These are phyloP conservation scores for Polyodon spathula DNA, from an alignment of 2,113 vertebrate genomes.

Conservation along the genomic window DNA sequence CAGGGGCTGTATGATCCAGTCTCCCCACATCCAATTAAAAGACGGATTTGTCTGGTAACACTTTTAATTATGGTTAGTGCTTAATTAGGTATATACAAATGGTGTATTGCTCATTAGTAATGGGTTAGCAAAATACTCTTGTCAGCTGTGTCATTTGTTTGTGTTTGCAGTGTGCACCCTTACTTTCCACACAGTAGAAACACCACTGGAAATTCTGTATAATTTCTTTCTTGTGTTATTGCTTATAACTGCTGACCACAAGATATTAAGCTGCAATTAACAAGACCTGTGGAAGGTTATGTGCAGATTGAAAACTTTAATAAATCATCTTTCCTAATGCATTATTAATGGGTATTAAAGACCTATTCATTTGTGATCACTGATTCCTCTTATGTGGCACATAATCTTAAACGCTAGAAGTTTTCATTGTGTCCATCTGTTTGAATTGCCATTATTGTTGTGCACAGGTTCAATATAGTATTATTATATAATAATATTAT, in stretches of 20 bases:
- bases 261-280: constrained; percentile 13
- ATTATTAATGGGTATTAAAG: constrained; percentile 20
- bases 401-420: constrained; percentile 23
- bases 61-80: background rate
- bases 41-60: background rate
- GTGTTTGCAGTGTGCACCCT: background rate
- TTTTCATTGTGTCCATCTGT: constrained; percentile 17
- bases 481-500: too few species aligned
- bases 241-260: constrained; percentile 7
- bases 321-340: constrained; percentile 16
- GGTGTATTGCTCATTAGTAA: constrained; percentile 6
- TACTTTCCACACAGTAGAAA: background rate
- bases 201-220: background rate
- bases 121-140: background rate
- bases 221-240: constrained; percentile 10
- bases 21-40: background rate
- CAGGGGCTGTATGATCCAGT: too few species aligned
- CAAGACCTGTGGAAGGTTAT: constrained; percentile 12
- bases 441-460: constrained; percentile 18
- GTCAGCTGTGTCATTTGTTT: background rate
- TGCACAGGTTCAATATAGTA: too few species aligned
- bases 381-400: constrained; percentile 21
- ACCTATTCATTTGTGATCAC: constrained; percentile 16
- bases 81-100: background rate
- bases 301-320: constrained; percentile 14